Conservation (phyloP, 2,113 vertebrate genomes). For the Aspidoscelis tigris region DNA sequence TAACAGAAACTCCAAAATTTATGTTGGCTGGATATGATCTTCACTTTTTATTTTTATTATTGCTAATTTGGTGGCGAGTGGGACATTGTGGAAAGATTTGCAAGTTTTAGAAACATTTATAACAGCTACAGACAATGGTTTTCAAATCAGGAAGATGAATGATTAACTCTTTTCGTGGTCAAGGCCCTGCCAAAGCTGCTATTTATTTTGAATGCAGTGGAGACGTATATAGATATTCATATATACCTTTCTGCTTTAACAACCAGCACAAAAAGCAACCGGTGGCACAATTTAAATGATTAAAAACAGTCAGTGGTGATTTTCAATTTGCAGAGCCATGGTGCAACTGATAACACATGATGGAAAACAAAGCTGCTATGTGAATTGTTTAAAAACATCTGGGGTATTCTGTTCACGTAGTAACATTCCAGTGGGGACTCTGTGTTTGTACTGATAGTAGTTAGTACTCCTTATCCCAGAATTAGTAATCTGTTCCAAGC, state of each 20-base stretch:
- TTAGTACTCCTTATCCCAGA: no score
- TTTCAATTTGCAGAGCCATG: neutral
- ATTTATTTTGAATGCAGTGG: neutral
- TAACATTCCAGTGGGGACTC: no score
- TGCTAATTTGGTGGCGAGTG: no score
- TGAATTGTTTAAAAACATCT: neutral
- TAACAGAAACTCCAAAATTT: neutral
- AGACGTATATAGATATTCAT: neutral
- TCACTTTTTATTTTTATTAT: no score
- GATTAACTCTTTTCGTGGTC: neutral
- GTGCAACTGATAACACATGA: neutral
- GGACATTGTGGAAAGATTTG: neutral
- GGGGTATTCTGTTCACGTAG: neutral
- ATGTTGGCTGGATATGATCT: neutral
- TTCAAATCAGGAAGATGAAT: neutral
- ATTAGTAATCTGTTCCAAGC: no score
- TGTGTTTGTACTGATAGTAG: no score
- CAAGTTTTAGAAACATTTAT: neutral
- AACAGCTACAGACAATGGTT: neutral
- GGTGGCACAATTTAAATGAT: neutral
- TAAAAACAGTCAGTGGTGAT: neutral
- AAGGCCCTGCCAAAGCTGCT: neutral
- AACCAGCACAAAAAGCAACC: neutral
- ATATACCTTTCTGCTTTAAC: neutral
- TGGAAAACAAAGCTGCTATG: neutral